Percentiles rank a stretch among this genome's conserved stretches.
These are phyloP conservation scores for Sceloporus tristichus DNA, from an alignment of 2,113 vertebrate species.

Conservation along the genomic window DNA sequence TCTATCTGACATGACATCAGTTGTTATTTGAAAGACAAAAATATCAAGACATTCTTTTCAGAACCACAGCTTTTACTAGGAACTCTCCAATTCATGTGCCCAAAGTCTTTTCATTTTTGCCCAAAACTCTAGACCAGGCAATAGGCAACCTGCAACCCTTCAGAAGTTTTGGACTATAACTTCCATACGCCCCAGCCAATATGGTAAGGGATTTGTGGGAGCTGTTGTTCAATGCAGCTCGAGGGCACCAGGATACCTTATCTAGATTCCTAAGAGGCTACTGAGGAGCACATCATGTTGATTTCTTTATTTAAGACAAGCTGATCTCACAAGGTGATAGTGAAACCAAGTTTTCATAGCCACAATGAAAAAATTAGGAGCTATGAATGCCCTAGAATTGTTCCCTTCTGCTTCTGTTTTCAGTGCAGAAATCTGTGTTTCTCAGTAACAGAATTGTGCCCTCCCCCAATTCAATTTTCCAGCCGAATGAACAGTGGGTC, in stretches of 20 bases:
- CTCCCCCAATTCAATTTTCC: conserved; percentile 68
- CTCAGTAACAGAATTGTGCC: conserved; percentile 22
- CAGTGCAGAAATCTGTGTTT: not conserved
- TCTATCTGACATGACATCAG: too few relatives aligned
- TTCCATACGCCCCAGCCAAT: not conserved
- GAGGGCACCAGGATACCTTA: not conserved
- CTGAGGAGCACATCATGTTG: not conserved
- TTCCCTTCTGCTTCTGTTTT: not conserved
- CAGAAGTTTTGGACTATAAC: not conserved
- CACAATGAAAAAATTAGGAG: not conserved
- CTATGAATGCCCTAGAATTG: not conserved
- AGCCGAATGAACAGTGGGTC: conserved; percentile 52
- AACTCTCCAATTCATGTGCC: not conserved
- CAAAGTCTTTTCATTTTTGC: not conserved
- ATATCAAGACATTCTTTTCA: not conserved
- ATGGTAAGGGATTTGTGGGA: not conserved
- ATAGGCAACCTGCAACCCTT: not conserved
- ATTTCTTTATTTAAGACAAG: not conserved
- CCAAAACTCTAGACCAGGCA: too few relatives aligned
- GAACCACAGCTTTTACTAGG: not conserved
- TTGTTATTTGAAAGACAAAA: not conserved
- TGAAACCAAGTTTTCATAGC: not conserved
- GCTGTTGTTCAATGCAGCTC: not conserved
- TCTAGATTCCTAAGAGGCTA: not conserved
- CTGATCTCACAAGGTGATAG: rapidly evolving